phyloP scores from a whole-genome alignment of 1,140 invertebrate genomes.

The Tetragnatha versicolor region DNA sequence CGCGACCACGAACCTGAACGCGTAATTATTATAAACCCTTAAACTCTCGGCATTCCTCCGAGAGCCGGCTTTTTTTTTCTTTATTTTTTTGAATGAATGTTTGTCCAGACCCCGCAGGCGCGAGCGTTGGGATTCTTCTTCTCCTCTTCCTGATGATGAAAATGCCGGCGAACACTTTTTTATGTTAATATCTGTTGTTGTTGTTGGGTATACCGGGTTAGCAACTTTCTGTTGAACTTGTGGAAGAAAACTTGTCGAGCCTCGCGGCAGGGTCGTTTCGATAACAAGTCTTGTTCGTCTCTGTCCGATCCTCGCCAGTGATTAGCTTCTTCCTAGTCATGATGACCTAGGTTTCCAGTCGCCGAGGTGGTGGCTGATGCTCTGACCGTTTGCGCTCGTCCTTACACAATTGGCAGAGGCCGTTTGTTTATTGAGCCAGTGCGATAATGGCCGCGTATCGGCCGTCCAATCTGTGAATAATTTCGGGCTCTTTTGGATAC shows the following conservation, averaged over 20 bases:
- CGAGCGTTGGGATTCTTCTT: constrained; percentile 22
- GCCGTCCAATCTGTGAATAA: no score
- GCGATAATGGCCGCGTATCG: no score
- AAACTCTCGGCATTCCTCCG: constrained; percentile 7
- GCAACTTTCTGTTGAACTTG: constrained; percentile 50
- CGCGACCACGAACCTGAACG: constrained; percentile 11
- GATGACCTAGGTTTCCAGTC: constrained; percentile 44
- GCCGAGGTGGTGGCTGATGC: constrained; percentile 15
- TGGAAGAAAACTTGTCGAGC: constrained; percentile 22
- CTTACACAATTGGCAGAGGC: no score
- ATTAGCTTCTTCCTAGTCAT: constrained; percentile 41
- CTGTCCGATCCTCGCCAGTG: constrained; percentile 16
- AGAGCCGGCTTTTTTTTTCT: constrained; percentile 8
- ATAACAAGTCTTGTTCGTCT: constrained; percentile 40
- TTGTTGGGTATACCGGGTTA: constrained; percentile 40
- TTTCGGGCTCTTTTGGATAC: no score
- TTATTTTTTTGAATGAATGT: constrained; percentile 22
- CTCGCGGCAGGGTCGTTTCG: constrained; percentile 47
- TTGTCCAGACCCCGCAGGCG: constrained; percentile 9
- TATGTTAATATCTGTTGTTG: constrained; percentile 31
- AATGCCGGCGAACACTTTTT: constrained; percentile 10
- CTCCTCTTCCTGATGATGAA: constrained; percentile 44
- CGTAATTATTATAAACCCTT: constrained; percentile 31
- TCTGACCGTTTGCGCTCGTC: constrained; percentile 3
- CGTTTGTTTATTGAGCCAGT: no score